Evolutionary conservation across 2,797 vertebrate genomes (phyloP).

Genomic region (Oryzias dopingdopingensis): DNA sequence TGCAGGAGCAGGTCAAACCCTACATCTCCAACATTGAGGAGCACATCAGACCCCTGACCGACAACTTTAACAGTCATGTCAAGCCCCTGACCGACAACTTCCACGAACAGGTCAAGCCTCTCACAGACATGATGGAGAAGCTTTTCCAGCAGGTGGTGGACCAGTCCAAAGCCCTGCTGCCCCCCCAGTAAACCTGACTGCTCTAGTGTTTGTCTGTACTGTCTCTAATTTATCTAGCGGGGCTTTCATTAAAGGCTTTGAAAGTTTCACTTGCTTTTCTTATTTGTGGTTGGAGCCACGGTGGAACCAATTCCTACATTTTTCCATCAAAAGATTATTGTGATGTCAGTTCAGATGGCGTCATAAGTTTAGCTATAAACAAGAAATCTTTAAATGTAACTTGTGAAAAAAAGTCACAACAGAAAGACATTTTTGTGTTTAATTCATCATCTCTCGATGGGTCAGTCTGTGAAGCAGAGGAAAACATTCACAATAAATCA

Average conservation of each 20-base stretch:
- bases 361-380: too few species aligned
- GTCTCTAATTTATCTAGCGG: conserved; percentile 43
- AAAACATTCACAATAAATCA: too few species aligned
- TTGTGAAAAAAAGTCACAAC: not conserved
- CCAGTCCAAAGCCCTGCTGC: conserved; percentile 61
- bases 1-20: conserved; percentile 55
- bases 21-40: conserved; percentile 45
- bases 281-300: too few species aligned
- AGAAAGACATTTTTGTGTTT: conserved; percentile 3
- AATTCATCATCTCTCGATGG: not conserved
- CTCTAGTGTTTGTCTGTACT: conserved; percentile 2
- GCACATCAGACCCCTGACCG: conserved; percentile 53
- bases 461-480: not conserved
- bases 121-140: conserved; percentile 49
- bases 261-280: too few species aligned
- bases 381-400: not conserved
- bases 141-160: conserved; percentile 60
- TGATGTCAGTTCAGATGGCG: too few species aligned
- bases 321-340: too few species aligned
- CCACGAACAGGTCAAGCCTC: conserved; percentile 51
- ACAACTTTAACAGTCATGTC: conserved; percentile 44
- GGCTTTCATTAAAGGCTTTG: conserved; percentile 15
- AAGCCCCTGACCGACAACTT: conserved; percentile 50
- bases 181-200: conserved; percentile 48
- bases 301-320: too few species aligned